Evolutionary conservation across 2,888 invertebrate species (phyloP).

Genomic region (Horisme vitalbata): DNA sequence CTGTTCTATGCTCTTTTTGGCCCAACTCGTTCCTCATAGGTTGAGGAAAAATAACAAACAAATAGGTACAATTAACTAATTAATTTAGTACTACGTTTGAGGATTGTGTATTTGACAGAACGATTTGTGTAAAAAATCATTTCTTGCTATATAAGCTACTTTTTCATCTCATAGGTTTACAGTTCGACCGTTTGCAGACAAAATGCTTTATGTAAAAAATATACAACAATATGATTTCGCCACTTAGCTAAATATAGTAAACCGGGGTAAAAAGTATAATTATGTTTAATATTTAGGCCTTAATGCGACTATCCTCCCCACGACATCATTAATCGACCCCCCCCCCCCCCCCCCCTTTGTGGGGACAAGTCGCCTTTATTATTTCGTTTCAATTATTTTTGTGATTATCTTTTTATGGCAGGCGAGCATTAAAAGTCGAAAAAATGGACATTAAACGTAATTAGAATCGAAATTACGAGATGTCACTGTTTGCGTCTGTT

Average conservation of each 20-base stretch:
- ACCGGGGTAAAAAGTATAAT: conserved; percentile 79
- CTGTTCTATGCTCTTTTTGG: too few relatives aligned
- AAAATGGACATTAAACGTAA: conserved; percentile 80
- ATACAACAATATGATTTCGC: background rate
- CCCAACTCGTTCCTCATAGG: too few relatives aligned
- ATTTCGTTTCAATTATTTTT: conserved; percentile 83
- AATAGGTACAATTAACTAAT: too few relatives aligned
- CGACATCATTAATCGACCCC: conserved; percentile 73
- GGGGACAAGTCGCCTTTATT: conserved; percentile 62
- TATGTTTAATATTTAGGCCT: conserved; percentile 82
- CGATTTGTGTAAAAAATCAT: too few relatives aligned
- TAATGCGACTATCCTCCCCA: conserved; percentile 78
- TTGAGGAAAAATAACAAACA: too few relatives aligned
- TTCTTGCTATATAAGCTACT: too few relatives aligned
- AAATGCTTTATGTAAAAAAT: too few relatives aligned
- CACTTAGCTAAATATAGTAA: conserved; percentile 56
- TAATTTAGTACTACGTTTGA: too few relatives aligned
- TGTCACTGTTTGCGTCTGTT: conserved; percentile 60
- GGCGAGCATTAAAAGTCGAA: conserved; percentile 78
- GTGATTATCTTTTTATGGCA: conserved; percentile 83
- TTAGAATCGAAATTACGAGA: conserved; percentile 78
- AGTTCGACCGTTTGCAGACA: too few relatives aligned
- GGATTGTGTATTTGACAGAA: too few relatives aligned
- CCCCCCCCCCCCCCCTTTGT: conserved; percentile 49
- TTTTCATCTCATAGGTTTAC: too few relatives aligned